Evolutionary conservation across 2,888 invertebrate genomes (phyloP).

Genomic region (Beris chalybata): DNA sequence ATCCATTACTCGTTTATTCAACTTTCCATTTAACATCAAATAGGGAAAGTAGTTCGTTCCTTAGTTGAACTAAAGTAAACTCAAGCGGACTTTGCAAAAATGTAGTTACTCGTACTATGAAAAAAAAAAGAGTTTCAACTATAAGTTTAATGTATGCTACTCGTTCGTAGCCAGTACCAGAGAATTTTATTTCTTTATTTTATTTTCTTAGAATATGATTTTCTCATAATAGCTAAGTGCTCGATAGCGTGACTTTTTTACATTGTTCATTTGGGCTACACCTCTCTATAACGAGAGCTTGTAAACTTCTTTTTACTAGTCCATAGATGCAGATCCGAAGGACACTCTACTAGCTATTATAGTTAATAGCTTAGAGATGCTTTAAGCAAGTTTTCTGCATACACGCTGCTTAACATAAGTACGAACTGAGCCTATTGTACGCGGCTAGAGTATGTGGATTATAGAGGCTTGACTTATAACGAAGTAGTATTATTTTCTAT

Average conservation of each 20-base stretch:
- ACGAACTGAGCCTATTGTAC: background rate
- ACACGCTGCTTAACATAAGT: background rate
- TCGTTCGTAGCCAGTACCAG: too few species aligned
- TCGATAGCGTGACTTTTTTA: conserved; percentile 21
- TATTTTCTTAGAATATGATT: background rate
- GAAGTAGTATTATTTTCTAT: background rate
- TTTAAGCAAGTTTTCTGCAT: conserved; percentile 7
- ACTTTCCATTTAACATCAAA: conserved; percentile 23
- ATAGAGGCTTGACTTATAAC: background rate
- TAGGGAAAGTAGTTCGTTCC: conserved; percentile 28
- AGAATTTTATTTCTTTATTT: too few species aligned
- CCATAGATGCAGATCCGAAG: conserved; percentile 2
- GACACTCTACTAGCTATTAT: background rate
- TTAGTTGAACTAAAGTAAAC: conserved; percentile 5
- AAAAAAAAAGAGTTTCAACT: too few species aligned
- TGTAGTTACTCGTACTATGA: too few species aligned
- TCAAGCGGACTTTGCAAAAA: conserved; percentile 11
- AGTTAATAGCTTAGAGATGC: too few species aligned
- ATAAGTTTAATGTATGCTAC: too few species aligned
- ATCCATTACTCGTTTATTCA: conserved; percentile 22
- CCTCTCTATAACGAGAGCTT: conserved; percentile 4
- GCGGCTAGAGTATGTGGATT: background rate
- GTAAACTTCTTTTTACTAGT: background rate
- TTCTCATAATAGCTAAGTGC: conserved; percentile 25
- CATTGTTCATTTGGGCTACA: conserved; percentile 23